Evolutionary conservation across 2,888 invertebrate species (phyloP).

Genomic region (Nysson spinosus): DNA sequence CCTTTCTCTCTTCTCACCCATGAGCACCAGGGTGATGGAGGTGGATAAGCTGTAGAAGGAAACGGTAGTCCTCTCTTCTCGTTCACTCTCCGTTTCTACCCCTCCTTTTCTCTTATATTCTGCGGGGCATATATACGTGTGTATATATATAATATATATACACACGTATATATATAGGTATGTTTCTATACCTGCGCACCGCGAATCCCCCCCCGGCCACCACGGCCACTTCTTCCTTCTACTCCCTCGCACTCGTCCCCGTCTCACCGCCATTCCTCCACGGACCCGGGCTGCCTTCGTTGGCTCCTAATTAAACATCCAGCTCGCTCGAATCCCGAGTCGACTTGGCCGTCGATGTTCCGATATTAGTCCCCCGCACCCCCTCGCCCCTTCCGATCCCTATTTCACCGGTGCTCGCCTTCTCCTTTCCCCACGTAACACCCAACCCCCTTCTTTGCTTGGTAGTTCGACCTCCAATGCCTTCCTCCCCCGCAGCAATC

Average conservation of each 20-base stretch:
- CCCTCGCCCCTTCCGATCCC: conserved; percentile 20
- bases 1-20: conserved; percentile 39
- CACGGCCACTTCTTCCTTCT: conserved; percentile 18
- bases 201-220: conserved; percentile 43
- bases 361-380: conserved; percentile 73
- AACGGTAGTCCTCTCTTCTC: conserved; percentile 44
- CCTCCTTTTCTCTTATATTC: conserved; percentile 46
- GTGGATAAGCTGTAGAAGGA: conserved; percentile 69
- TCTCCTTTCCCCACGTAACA: conserved; percentile 19
- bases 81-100: conserved; percentile 9
- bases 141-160: conserved; percentile 4
- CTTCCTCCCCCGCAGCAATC: conserved; percentile 37
- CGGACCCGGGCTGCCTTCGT: conserved; percentile 62
- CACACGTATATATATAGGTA: conserved; percentile 22
- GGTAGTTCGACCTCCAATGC: conserved; percentile 2
- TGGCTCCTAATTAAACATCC: conserved; percentile 77
- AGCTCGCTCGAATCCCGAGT: conserved; percentile 72
- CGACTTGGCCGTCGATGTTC: conserved; percentile 74
- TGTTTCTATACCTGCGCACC: conserved; percentile 58
- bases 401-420: conserved; percentile 32
- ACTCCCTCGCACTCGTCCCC: conserved; percentile 6
- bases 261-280: conserved; percentile 33
- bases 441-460: conserved; percentile 23
- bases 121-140: conserved; percentile 26
- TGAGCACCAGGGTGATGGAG: conserved; percentile 69